These are phyloP conservation scores for Propsilocerus akamusi DNA, from an alignment of 1,140 invertebrate species.

Conservation along the genomic window DNA sequence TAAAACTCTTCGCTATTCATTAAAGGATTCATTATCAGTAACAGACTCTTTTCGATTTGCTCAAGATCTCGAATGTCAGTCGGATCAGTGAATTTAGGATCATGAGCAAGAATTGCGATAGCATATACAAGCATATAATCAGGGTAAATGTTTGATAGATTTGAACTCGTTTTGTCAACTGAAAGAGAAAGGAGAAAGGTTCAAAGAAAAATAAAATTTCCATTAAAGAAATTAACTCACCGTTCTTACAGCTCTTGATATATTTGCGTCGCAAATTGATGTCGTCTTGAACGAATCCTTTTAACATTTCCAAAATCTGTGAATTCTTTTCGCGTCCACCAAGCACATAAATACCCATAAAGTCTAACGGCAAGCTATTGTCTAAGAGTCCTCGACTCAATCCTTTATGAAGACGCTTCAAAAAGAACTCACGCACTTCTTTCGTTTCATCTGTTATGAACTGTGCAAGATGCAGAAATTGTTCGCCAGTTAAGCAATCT, in stretches of 20 bases:
- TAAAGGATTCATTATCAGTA: neutral
- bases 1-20: neutral
- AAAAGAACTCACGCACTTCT: neutral
- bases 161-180: neutral
- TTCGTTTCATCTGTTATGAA: neutral
- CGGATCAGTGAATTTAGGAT: neutral
- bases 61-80: neutral
- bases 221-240: neutral
- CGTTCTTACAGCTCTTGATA: neutral
- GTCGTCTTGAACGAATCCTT: neutral
- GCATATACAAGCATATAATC: neutral
- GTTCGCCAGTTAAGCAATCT: neutral
- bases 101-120: neutral
- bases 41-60: neutral
- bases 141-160: neutral
- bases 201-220: neutral
- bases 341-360: neutral
- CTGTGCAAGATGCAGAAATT: neutral
- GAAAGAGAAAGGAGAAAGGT: neutral
- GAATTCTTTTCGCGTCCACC: neutral
- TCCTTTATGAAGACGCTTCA: neutral
- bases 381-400: neutral
- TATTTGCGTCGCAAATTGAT: neutral
- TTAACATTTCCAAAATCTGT: neutral
- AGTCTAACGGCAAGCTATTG: neutral